Conservation (phyloP, 1,140 invertebrate species). For the Drosophila parabipectinata region DNA sequence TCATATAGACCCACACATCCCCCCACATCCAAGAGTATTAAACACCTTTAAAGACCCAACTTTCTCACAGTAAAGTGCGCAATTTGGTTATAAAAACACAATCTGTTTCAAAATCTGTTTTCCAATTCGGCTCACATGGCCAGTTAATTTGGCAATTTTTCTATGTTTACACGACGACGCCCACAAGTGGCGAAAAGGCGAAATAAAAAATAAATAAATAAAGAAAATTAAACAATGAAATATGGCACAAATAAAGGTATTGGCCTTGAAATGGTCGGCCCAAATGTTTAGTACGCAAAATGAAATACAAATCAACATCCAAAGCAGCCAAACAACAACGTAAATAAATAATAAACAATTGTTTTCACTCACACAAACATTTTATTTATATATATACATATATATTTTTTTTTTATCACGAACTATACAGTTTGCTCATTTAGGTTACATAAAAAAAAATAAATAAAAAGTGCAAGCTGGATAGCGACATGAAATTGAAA, state of each 20-base stretch:
- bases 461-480: constrained; percentile 3
- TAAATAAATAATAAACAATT: constrained; percentile 70
- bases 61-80: constrained; percentile 18
- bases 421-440: constrained; percentile 8
- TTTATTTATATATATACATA: neutral
- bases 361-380: constrained; percentile 50
- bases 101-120: constrained; percentile 50
- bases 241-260: constrained; percentile 69
- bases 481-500: neutral
- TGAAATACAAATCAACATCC: constrained; percentile 22
- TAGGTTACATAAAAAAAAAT: constrained; percentile 28
- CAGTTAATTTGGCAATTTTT: constrained; percentile 60
- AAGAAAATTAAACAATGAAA: constrained; percentile 22
- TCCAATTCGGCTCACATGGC: constrained; percentile 36
- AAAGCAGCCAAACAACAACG: constrained; percentile 27
- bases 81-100: constrained; percentile 18
- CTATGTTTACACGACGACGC: constrained; percentile 55
- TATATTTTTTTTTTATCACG: constrained; percentile 14
- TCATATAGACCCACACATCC: too few relatives aligned
- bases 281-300: constrained; percentile 31
- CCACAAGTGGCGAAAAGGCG: constrained; percentile 14
- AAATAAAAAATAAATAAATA: constrained; percentile 8
- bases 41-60: too few relatives aligned
- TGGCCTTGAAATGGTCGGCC: constrained; percentile 70
- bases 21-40: too few relatives aligned